Base-by-base conservation (phyloP, 2,888 invertebrate species). In the Sturmia bella region DNA sequence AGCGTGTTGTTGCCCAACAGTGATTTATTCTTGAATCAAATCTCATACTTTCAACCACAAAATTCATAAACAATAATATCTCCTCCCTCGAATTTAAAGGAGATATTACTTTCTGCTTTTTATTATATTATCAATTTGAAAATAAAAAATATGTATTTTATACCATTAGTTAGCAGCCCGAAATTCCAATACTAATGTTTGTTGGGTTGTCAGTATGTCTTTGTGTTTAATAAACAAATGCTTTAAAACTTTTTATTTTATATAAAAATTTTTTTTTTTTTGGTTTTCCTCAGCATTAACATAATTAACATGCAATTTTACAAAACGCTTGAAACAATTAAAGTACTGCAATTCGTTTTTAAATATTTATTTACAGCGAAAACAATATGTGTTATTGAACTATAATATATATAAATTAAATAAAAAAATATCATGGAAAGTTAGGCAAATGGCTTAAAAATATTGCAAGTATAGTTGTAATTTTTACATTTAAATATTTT, bases 241-340 rank as follows among this genome's bases (percentile, higher is more conserved):
- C 15, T 43, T 43, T 1, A 11, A n/a, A 50, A 21, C 9, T 21
- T 19, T 19, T 50, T 11, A 15, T 6, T 1, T 15, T n/a, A 15
- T 15, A 15, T 5, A 43, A 15, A 27, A 57, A 54, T 9, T 9
- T 21, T 32, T 9, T 41, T 43, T 70, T 37, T 9, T 21, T 32
- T 9, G 24, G 27, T 70, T 37, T n/a, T 11, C 48, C 17, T 73
- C 19, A 45, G 39, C 48, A 45, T 73, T 68, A 72, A 72, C 50
- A 32, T 72, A 43, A 72, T 78, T 57, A 72, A 78, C 64, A 78
- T 54, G 32, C 32, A 3, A 32, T 57, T 72, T 64, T 66, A 12
- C 11, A 41, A 9, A 17, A 37, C 37, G 32, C 73, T 74, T 39
- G 13, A 24, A 41, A 63, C 27, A 68, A 63, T 45, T 45, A 50